These are phyloP conservation scores for Calliopsis andreniformis DNA, from an alignment of 1,140 invertebrate species.

Conservation along the genomic window DNA sequence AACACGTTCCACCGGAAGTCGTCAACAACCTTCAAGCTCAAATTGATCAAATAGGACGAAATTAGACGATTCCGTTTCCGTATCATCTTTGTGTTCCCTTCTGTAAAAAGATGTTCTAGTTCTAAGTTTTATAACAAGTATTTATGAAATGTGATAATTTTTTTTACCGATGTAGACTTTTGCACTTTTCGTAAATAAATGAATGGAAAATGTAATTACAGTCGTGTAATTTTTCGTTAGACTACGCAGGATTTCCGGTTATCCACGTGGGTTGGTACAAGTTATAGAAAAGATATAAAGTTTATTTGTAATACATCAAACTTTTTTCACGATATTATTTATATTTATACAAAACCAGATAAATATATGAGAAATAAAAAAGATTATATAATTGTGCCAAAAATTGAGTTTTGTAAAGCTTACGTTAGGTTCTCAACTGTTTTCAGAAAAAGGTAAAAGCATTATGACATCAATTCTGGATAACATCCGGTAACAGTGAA, in stretches of 20 bases:
- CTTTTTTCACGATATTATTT: neutral
- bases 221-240: neutral
- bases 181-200: slow-evolving; percentile 62
- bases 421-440: too few relatives aligned
- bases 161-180: slow-evolving; percentile 38
- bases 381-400: neutral
- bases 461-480: slow-evolving; percentile 5
- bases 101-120: slow-evolving; percentile 53
- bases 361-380: neutral
- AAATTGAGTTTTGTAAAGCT: too few relatives aligned
- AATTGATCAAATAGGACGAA: slow-evolving; percentile 89
- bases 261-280: neutral
- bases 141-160: slow-evolving; percentile 62
- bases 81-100: neutral
- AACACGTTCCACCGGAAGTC: slow-evolving; percentile 91
- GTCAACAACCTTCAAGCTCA: slow-evolving; percentile 91
- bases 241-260: neutral
- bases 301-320: slow-evolving; percentile 7
- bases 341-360: neutral
- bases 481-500: neutral
- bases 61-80: slow-evolving; percentile 74
- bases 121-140: slow-evolving; percentile 52
- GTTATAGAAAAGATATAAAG: neutral
- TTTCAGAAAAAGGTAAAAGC: too few relatives aligned
- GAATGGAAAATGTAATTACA: slow-evolving; percentile 16